These are phyloP conservation scores for Gavia stellata DNA, from an alignment of 2,113 vertebrate genomes.

Conservation along the genomic window DNA sequence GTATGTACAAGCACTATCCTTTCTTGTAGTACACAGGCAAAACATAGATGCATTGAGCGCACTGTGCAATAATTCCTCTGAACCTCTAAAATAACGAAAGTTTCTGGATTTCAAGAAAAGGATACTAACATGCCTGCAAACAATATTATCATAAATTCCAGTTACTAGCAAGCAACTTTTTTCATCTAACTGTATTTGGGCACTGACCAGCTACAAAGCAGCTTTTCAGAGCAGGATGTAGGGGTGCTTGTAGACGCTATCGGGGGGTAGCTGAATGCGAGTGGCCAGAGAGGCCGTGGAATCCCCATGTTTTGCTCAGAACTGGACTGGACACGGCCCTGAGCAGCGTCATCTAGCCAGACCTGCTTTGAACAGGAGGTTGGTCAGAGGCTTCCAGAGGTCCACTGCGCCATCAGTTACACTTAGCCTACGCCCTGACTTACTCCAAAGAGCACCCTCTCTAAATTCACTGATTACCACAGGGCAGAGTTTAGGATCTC, in stretches of 20 bases:
- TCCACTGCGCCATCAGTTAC: neutral
- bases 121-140: neutral
- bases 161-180: neutral
- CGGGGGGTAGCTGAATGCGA: neutral
- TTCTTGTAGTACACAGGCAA: neutral
- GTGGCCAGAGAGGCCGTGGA: neutral
- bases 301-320: neutral
- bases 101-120: neutral
- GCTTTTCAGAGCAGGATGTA: neutral
- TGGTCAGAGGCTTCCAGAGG: neutral
- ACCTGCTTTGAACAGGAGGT: neutral
- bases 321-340: neutral
- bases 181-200: neutral
- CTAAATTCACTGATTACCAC: neutral
- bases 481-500: neutral
- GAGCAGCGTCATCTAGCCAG: neutral
- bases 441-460: neutral
- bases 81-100: neutral
- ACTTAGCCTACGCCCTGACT: neutral
- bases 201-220: neutral
- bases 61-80: no score
- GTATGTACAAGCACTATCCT: neutral
- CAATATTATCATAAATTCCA: neutral
- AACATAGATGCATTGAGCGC: no score
- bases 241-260: neutral